Conservation (phyloP, 1,140 invertebrate genomes). For the Drosophila baimaii region DNA sequence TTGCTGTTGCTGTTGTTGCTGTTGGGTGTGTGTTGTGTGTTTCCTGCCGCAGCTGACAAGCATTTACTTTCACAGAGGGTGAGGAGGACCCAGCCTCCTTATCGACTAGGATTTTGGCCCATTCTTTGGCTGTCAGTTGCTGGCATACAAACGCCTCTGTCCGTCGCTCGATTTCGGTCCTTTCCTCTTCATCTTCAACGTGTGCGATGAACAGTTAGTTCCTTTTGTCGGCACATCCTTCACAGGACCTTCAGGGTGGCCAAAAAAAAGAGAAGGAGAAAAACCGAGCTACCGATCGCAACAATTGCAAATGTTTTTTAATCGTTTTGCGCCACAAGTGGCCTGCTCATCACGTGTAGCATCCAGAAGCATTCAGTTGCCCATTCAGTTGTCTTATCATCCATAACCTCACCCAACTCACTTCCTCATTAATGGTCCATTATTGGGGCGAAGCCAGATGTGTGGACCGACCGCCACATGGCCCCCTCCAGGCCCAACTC, state of each 20-base stretch:
- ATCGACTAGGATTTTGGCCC: conserved; percentile 64
- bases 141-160: conserved; percentile 67
- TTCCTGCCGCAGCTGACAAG: conserved; percentile 80
- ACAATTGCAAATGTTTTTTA: conserved; percentile 69
- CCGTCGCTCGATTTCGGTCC: conserved; percentile 41
- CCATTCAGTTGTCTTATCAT: conserved; percentile 55
- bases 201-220: conserved; percentile 81
- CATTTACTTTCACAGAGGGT: conserved; percentile 71
- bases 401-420: conserved; percentile 58
- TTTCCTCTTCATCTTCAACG: conserved; percentile 70
- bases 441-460: conserved; percentile 34
- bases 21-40: conserved; percentile 50
- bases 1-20: conserved; percentile 5
- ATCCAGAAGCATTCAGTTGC: conserved; percentile 21
- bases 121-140: conserved; percentile 77
- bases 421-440: conserved; percentile 38
- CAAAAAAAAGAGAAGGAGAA: conserved; percentile 18
- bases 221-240: conserved; percentile 80
- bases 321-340: conserved; percentile 75
- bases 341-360: conserved; percentile 28
- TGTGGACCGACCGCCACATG: conserved; percentile 44
- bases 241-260: conserved; percentile 66
- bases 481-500: conserved; percentile 27
- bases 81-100: conserved; percentile 46
- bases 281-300: conserved; percentile 29